Evolutionary conservation across 2,888 invertebrate genomes (phyloP), one percentile per base, ranked within the genome.

Genomic region (Acronicta alni): DNA sequence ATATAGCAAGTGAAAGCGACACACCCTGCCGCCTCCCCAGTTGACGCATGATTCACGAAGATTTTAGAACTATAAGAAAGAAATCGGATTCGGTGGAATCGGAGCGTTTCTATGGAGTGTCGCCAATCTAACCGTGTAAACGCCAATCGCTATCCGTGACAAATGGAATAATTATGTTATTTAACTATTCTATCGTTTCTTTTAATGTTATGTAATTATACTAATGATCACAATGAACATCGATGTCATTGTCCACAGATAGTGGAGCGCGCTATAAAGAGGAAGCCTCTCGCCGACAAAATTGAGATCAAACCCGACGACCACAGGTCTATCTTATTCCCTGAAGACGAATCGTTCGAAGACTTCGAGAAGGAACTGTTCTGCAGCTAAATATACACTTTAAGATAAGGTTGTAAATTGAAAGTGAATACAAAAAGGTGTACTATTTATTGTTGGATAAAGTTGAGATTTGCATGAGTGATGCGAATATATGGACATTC

Each of bases 341-440:
- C 97, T 0, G 91, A 92, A 78, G 96, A 55, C 0, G 72, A 77
- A 45, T 30, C 96, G 47, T 96, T 96, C 75, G 90, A 95, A 61
- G 95, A 95, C 63, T 97, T 97, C 84, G 96, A 96, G 83, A 90
- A 92, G 47, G 96, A 96, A 84, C 96, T 96, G 76, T 93, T 95
- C 84, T 95, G 94, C 73, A 92, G 91, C 78, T 94, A 89, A 84
- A 59, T 63, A 51, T 54, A 16, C 35, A 18, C 3, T 35, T 49
- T 3, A 0, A 0, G 17, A 57, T 61, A 53, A 58, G 6, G 39
- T 58, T 49, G 26, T 51, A 44, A 23, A 42, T 63, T 53, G 47
- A 44, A 26, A 42, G 61, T 53, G 39, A 55, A 46, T 45, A 56
- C 44, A 14, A 12, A 2, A 9, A 32, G 9, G 96, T 47, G 37